Evolutionary conservation across 2,113 vertebrate species (phyloP).

Genomic region (Odontophorus gujanensis): DNA sequence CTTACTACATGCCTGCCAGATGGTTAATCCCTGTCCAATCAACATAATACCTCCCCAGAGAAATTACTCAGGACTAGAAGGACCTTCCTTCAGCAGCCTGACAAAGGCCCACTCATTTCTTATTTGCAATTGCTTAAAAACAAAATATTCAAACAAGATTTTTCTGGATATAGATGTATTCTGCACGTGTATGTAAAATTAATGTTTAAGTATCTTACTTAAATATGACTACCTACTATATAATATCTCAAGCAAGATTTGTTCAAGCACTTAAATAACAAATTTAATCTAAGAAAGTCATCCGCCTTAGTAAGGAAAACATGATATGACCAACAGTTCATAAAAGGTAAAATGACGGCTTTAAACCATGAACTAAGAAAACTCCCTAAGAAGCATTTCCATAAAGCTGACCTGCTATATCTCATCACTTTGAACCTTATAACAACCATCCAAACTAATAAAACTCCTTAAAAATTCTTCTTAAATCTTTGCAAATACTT

Average conservation of each 20-base stretch:
- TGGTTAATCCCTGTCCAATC: background rate
- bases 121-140: background rate
- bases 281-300: background rate
- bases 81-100: background rate
- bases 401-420: background rate
- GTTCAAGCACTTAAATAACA: background rate
- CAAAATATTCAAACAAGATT: background rate
- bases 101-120: background rate
- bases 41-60: background rate
- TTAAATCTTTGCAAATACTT: background rate
- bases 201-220: background rate
- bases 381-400: background rate
- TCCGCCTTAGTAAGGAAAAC: background rate
- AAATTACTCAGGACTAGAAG: background rate
- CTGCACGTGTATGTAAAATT: background rate
- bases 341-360: background rate
- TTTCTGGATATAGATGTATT: background rate
- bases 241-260: background rate
- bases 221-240: background rate
- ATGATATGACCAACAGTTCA: background rate
- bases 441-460: background rate
- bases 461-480: background rate
- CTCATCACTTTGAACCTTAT: background rate
- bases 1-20: fast-evolving
- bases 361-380: background rate